Percentiles rank a stretch among this genome's conserved stretches.
These are phyloP conservation scores for Eupithecia subfuscata DNA, from an alignment of 2,888 invertebrate genomes.

Conservation along the genomic window DNA sequence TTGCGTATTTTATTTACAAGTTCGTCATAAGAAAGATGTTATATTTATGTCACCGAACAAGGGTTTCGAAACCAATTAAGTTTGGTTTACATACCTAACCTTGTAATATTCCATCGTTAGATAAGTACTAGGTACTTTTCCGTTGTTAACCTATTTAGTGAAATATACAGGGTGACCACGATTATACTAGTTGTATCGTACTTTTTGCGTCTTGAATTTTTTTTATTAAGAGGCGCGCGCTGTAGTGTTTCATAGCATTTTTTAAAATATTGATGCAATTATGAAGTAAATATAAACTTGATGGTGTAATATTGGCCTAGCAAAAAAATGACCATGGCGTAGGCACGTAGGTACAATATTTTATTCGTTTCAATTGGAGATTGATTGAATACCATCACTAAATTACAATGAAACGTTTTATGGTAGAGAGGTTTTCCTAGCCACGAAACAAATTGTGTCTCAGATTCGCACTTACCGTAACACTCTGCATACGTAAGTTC, in stretches of 20 bases:
- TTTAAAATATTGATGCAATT: no score
- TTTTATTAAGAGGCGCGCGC: no score
- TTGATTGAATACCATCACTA: neutral
- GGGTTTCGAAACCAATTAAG: slow-evolving; percentile 14
- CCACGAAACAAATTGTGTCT: neutral
- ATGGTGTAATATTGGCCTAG: neutral
- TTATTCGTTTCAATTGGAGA: neutral
- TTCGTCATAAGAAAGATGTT: neutral
- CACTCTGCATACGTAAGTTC: no score
- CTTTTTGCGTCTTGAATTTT: neutral
- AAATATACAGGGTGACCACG: slow-evolving; percentile 3
- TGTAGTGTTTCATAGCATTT: no score
- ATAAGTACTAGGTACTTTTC: slow-evolving; percentile 19
- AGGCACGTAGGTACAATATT: neutral
- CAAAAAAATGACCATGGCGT: neutral
- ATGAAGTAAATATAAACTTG: neutral
- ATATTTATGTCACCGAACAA: neutral
- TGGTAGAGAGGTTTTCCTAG: neutral
- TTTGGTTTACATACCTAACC: neutral
- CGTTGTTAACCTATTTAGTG: slow-evolving; percentile 8
- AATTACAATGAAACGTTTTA: neutral
- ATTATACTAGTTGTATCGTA: neutral
- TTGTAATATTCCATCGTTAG: slow-evolving; percentile 24
- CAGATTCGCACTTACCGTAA: neutral
- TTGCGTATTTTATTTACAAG: neutral